Evolutionary conservation across 23 tunicate species (phyloP).

Genomic region (Styela plicata): DNA sequence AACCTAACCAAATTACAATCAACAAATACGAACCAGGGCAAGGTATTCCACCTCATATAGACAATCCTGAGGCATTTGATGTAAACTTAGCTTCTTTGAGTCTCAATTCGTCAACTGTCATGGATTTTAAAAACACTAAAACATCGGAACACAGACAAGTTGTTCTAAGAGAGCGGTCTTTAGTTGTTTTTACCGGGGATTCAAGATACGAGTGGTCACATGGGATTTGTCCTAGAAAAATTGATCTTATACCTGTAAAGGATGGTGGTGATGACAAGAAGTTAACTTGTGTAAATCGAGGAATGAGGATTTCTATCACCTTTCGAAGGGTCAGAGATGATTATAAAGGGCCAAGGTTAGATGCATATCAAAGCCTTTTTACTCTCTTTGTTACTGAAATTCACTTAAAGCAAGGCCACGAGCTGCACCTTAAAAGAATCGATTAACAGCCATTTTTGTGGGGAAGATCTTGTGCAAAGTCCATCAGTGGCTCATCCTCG

Average conservation of each 20-base stretch:
- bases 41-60: constrained; percentile 95
- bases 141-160: constrained; percentile 25
- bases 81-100: constrained; percentile 52
- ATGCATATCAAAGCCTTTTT: too few species aligned
- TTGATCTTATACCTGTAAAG: constrained; percentile 45
- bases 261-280: background rate
- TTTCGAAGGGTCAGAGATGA: constrained; percentile 60
- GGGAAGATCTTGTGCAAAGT: too few species aligned
- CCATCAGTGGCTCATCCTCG: too few species aligned
- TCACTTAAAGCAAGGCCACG: too few species aligned
- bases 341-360: constrained; percentile 8
- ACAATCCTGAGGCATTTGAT: constrained; percentile 83
- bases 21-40: constrained; percentile 94
- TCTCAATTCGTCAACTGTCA: constrained; percentile 50
- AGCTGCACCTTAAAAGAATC: too few species aligned
- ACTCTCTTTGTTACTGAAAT: too few species aligned
- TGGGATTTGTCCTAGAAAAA: constrained; percentile 67
- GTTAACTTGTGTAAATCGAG: constrained; percentile 32
- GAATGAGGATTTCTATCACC: constrained; percentile 70
- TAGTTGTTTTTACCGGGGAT: constrained; percentile 73
- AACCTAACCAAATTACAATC: constrained; percentile 88
- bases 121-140: constrained; percentile 56
- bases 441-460: too few species aligned
- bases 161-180: constrained; percentile 57
- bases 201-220: constrained; percentile 90